These are phyloP conservation scores for Perca schrenkii DNA, from an alignment of 2,113 vertebrate species.

Conservation along the genomic window DNA sequence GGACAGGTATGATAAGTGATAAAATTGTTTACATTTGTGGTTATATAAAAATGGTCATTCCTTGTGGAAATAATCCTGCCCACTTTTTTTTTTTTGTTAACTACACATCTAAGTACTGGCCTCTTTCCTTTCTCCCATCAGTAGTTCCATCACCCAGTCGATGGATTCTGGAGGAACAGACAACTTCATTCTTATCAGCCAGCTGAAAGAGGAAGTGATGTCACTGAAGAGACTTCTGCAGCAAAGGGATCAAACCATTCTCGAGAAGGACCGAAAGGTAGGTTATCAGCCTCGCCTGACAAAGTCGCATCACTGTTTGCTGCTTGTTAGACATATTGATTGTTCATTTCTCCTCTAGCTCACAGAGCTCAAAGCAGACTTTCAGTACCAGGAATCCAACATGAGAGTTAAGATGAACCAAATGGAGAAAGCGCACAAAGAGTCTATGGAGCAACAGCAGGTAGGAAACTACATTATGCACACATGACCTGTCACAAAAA, in stretches of 20 bases:
- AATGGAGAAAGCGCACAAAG: slow-evolving; percentile 99
- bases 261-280: slow-evolving; percentile 98
- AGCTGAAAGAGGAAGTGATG: slow-evolving; percentile 99
- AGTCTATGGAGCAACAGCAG: slow-evolving; percentile 96
- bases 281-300: neutral
- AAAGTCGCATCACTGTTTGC: neutral
- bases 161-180: slow-evolving; percentile 98
- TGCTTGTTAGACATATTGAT: neutral
- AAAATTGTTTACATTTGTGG: neutral
- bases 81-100: neutral
- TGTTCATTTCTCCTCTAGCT: slow-evolving; percentile 82
- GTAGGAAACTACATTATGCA: slow-evolving; percentile 71
- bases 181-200: slow-evolving; percentile 99
- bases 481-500: neutral
- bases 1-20: slow-evolving; percentile 89
- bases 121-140: slow-evolving; percentile 75
- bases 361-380: slow-evolving; percentile 97
- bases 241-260: slow-evolving; percentile 97
- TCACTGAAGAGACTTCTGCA: slow-evolving; percentile 97
- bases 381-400: slow-evolving; percentile 98
- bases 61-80: neutral
- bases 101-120: neutral
- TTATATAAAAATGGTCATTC: neutral
- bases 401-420: slow-evolving; percentile 99
- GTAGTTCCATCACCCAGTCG: slow-evolving; percentile 98